phyloP scores from a whole-genome alignment of 2,113 vertebrate genomes.

The Amblyornis subalaris region DNA sequence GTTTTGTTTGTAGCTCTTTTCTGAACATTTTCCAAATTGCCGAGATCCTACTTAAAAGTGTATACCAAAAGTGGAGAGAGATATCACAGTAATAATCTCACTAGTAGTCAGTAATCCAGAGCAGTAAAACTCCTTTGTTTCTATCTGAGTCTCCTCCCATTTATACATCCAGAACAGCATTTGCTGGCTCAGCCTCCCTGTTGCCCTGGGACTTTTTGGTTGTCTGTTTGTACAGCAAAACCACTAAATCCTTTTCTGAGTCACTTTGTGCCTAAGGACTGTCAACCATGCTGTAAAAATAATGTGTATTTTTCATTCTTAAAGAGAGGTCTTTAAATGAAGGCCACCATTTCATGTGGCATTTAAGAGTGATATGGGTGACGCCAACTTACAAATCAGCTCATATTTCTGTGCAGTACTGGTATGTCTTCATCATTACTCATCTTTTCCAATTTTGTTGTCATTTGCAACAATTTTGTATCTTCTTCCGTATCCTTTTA shows the following conservation, averaged over 20 bases:
- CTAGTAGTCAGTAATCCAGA: neutral
- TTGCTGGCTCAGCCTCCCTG: neutral
- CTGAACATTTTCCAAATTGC: neutral
- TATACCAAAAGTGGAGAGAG: neutral
- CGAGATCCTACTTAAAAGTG: neutral
- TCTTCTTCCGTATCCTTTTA: neutral
- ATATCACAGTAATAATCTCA: neutral
- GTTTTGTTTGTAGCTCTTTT: neutral
- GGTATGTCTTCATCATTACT: neutral
- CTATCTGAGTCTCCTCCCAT: neutral
- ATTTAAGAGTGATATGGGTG: neutral
- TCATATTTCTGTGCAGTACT: neutral
- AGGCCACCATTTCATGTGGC: neutral
- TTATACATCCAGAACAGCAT: neutral
- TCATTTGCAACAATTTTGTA: neutral
- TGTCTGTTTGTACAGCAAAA: neutral
- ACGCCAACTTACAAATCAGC: neutral
- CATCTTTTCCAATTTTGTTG: neutral
- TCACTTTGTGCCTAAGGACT: neutral
- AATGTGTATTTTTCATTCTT: neutral
- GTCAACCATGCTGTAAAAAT: neutral
- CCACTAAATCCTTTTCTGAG: neutral
- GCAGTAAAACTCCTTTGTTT: neutral
- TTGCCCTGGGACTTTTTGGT: neutral
- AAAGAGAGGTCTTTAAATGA: neutral